Evolutionary conservation across 1,140 invertebrate genomes (phyloP), one percentile per base, ranked within the genome.

Genomic region (Ruditapes philippinarum): DNA sequence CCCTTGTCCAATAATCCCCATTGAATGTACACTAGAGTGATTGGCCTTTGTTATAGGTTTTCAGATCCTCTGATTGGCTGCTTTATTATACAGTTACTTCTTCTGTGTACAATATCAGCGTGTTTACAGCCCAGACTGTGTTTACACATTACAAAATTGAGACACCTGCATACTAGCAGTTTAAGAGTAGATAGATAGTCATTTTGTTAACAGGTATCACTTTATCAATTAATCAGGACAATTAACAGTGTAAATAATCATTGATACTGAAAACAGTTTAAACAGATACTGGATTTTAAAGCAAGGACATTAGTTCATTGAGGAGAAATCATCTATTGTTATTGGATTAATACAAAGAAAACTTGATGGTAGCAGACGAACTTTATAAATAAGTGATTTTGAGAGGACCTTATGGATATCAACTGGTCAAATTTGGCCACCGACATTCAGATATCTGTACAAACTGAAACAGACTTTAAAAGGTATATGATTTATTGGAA

Each of bases 401-500:
- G 68, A 73, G 1, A 19, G 57, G 74, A 65, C 74, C 85, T 36
- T 88, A 88, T 88, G 85, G 85, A 88, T 88, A 78, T 78, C 85
- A 88, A 88, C 57, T 88, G 85, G 85, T 79, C 85, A 65, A 88
- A 88, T 80, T 80, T 88, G 85, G 85, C 85, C 74, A 80, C 85
- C 28, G 85, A 88, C 76, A 79, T 88, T 36, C 85, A 88, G 33
- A 88, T 88, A 79, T 88, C 85, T 22, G 85, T 88, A 28, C 85
- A 88, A 70, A 88, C 85, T 25, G 85, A 80, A 51, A 54, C 85
- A 51, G 85, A 78, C 40, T 28, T 88, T 25, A 88, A 88, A 80
- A 88, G 85, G 85, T 88, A 88, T 60, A 51, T 28, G 45, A n/a
- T 36, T 73, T 45, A n/a, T 68, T 28, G 17, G 36, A 42, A 65